A percentile compares a stretch with the other conserved stretches of the same genome.
Evolutionary conservation across 2,797 vertebrate species (phyloP).

Genomic region (Eulemur mongoz): DNA sequence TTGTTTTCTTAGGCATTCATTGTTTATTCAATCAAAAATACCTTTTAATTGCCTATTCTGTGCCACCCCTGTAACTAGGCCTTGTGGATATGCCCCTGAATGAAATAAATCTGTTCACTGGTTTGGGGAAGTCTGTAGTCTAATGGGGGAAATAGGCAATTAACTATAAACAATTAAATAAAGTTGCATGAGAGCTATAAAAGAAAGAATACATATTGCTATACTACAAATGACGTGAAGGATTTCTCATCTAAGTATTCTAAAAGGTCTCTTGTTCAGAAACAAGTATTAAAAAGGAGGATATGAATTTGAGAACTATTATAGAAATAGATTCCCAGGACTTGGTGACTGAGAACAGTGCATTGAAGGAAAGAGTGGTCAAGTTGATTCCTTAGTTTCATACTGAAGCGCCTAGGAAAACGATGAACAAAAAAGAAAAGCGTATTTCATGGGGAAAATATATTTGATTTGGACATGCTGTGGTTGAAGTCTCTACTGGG

Average conservation of each 20-base stretch:
- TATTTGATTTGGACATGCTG: neutral
- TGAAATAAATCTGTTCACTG: neutral
- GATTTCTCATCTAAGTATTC: neutral
- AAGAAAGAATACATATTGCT: neutral
- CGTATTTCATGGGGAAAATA: neutral
- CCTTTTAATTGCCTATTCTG: constrained; percentile 15
- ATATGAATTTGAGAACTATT: neutral
- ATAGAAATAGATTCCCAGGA: neutral
- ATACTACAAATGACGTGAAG: neutral
- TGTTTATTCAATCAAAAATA: constrained; percentile 13
- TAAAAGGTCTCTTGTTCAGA: neutral
- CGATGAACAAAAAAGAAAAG: neutral
- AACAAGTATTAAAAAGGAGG: neutral
- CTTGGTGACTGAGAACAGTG: neutral
- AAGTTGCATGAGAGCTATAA: neutral
- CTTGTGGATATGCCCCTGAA: neutral
- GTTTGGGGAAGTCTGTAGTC: neutral
- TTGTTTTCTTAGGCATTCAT: neutral
- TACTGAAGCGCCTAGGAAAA: neutral
- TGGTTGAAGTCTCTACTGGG: neutral
- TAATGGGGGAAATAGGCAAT: neutral
- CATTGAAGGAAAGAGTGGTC: neutral
- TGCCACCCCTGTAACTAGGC: neutral
- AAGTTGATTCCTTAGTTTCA: neutral
- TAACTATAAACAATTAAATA: neutral